These are phyloP conservation scores for Coregonus suidteri DNA, from an alignment of 2,797 vertebrate genomes.

Conservation along the genomic window DNA sequence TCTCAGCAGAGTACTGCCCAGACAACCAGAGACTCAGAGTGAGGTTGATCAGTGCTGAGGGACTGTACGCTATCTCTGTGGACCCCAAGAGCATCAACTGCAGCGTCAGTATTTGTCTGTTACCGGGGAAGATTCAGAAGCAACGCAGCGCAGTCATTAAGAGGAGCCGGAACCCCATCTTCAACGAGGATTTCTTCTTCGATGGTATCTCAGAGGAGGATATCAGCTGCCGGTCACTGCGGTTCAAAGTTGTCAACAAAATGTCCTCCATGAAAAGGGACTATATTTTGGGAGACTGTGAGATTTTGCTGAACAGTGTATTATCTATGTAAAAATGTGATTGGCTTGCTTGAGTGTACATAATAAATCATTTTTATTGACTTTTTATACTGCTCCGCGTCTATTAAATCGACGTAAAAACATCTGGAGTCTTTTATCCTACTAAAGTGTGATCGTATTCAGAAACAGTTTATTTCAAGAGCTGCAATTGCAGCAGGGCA, in stretches of 20 bases:
- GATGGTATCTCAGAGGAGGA: conserved; percentile 69
- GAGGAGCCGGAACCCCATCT: conserved; percentile 80
- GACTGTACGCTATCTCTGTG: conserved; percentile 56
- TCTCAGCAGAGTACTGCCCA: conserved; percentile 72
- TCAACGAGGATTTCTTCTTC: conserved; percentile 87
- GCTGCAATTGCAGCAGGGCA: background rate
- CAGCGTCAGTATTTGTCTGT: conserved; percentile 59
- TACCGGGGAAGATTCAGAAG: conserved; percentile 81
- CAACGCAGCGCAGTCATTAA: conserved; percentile 83
- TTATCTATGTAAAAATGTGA: conserved; percentile 11
- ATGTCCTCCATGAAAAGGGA: conserved; percentile 67
- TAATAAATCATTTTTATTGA: background rate
- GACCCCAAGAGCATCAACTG: conserved; percentile 76
- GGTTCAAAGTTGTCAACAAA: conserved; percentile 70
- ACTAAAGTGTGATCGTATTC: background rate
- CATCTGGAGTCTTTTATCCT: background rate
- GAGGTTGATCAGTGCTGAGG: conserved; percentile 76
- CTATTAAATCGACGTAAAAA: conserved; percentile 11
- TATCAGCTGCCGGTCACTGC: conserved; percentile 55
- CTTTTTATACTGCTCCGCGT: conserved; percentile 2
- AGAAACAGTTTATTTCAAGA: background rate
- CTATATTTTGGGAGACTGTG: conserved; percentile 45
- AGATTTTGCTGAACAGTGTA: conserved; percentile 37
- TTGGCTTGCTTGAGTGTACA: background rate
- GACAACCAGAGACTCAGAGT: conserved; percentile 75